Conservation (phyloP, 2,113 vertebrate species). For the Atherinomorus stipes region DNA sequence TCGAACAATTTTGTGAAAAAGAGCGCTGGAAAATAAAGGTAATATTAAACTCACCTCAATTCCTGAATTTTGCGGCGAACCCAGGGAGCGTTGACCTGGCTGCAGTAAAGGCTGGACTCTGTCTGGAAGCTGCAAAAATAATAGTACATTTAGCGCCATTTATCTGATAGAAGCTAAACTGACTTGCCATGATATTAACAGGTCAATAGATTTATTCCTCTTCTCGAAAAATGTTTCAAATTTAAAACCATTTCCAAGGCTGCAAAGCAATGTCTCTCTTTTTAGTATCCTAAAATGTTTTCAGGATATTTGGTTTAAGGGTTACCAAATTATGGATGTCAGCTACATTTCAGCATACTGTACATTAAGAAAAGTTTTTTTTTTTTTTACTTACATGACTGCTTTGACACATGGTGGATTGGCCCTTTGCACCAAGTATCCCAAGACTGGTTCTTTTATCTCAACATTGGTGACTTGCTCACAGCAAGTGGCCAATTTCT, state of each 20-base stretch:
- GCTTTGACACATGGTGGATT: conserved; percentile 42
- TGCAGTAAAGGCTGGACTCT: conserved; percentile 34
- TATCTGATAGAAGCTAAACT: too few species aligned
- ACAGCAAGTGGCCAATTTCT: conserved; percentile 54
- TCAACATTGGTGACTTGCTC: rapidly evolving
- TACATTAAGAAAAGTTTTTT: background rate
- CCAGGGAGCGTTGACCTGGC: background rate
- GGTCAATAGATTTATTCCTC: too few species aligned
- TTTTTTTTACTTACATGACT: conserved; percentile 63
- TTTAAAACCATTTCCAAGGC: too few species aligned
- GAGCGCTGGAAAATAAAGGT: background rate
- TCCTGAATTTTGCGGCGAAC: rapidly evolving
- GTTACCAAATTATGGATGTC: too few species aligned
- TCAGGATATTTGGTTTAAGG: too few species aligned
- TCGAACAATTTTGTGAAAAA: too few species aligned
- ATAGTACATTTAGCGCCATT: background rate
- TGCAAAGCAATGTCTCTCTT: too few species aligned
- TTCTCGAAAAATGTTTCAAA: too few species aligned
- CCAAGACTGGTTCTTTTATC: conserved; percentile 34
- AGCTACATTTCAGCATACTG: background rate
- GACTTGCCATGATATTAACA: too few species aligned
- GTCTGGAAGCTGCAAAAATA: conserved; percentile 63
- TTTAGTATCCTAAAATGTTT: too few species aligned
- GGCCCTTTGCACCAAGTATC: background rate
- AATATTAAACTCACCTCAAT: conserved; percentile 10